A percentile compares a stretch with the other conserved stretches of the same genome.
phyloP scores from a whole-genome alignment of 2,797 vertebrate genomes.

The Tamandua tetradactyla region DNA sequence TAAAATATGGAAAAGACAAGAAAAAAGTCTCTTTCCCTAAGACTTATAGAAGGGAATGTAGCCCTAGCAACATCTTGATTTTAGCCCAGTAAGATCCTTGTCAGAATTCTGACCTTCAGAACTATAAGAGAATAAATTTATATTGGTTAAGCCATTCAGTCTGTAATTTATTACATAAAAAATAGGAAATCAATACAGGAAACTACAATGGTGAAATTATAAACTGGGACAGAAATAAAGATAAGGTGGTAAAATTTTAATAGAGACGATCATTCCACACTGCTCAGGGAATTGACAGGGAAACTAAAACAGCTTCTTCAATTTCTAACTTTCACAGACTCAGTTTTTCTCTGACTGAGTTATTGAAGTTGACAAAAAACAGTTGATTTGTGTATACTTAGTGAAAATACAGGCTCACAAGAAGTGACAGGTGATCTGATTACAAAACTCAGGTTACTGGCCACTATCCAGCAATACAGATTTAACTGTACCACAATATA shows the following conservation, averaged over 20 bases:
- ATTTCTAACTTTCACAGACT: not conserved
- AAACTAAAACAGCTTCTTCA: not conserved
- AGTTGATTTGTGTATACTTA: not conserved
- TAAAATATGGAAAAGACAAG: not conserved
- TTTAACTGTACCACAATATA: not conserved
- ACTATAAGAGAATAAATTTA: not conserved
- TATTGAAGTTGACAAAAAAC: not conserved
- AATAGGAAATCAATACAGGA: not conserved
- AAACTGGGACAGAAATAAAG: not conserved
- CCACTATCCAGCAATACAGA: not conserved
- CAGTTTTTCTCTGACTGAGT: not conserved
- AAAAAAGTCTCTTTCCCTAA: not conserved
- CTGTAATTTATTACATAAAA: not conserved
- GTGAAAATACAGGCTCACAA: not conserved
- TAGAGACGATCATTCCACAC: not conserved
- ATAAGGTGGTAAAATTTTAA: not conserved
- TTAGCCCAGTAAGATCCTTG: not conserved
- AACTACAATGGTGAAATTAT: not conserved
- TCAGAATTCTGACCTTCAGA: not conserved
- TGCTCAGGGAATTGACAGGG: not conserved
- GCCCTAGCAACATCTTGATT: not conserved
- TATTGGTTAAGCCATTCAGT: not conserved
- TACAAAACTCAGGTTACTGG: not conserved
- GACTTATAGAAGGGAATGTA: not conserved
- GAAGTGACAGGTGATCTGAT: not conserved